Conservation (phyloP, 2,888 invertebrate species). For the Drosophila birchii region DNA sequence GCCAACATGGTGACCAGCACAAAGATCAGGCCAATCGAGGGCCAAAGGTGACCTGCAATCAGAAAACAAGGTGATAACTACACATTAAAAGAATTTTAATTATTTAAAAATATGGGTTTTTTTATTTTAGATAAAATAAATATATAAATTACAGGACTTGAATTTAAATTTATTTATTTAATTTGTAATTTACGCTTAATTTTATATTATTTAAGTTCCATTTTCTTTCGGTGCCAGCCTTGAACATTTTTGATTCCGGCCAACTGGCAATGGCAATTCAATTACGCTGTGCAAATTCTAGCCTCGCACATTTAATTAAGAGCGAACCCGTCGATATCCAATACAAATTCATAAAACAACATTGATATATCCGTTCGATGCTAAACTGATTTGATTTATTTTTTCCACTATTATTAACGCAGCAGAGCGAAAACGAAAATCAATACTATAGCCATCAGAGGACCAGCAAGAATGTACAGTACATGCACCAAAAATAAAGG, state of each 20-base stretch:
- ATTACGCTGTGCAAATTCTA: slow-evolving; percentile 64
- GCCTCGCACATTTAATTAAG: slow-evolving; percentile 68
- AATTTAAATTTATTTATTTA: neutral
- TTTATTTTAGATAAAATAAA: neutral
- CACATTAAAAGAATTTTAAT: neutral
- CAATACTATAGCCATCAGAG: slow-evolving; percentile 22
- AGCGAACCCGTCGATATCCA: slow-evolving; percentile 39
- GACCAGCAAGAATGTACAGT: neutral
- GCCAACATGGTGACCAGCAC: slow-evolving; percentile 3
- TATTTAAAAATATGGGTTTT: neutral
- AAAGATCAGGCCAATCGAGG: slow-evolving; percentile 34
- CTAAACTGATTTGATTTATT: slow-evolving; percentile 71
- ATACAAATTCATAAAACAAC: slow-evolving; percentile 39
- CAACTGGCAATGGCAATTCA: slow-evolving; percentile 51
- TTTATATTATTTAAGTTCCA: neutral
- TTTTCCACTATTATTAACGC: slow-evolving; percentile 56
- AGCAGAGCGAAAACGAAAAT: slow-evolving; percentile 36
- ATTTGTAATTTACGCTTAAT: neutral
- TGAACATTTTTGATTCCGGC: slow-evolving; percentile 31
- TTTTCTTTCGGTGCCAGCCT: neutral
- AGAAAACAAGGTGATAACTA: neutral
- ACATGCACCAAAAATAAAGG: slow-evolving; percentile 22
- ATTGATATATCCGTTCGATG: slow-evolving; percentile 33
- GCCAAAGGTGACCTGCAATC: slow-evolving; percentile 45
- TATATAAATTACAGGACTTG: neutral